Base-by-base conservation (phyloP, 1,140 invertebrate species). In the Brachystomella parvula region DNA sequence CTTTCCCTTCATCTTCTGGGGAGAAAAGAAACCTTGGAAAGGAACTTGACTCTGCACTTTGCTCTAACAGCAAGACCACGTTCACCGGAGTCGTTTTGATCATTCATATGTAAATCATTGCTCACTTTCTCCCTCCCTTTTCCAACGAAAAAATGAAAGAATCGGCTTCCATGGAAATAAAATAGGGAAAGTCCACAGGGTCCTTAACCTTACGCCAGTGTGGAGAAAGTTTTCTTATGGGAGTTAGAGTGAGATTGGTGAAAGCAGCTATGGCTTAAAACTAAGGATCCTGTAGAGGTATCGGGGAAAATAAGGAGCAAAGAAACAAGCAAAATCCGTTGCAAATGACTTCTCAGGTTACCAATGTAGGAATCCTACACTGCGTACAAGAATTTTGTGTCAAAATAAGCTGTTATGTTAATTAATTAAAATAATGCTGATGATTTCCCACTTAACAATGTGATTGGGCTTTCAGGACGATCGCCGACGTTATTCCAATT, bases 81-180 rank as follows among this genome's bases (percentile, higher is more conserved):
- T 24, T 53, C 49, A 53, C 19, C 32, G 3, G 28, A 59, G n/a
- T 29, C 19, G 31, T 65, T 65, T 59, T 65, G 63, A 65, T 58
- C 56, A 65, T 65, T 65, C 63, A 65, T 65, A 65, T 65, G 63
- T 65, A 65, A 65, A 65, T 65, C 49, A 63, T 64, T 64, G 47
- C 24, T 26, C 35, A 26, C 30, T 44, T 35, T 24, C 61, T 17
- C 30, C n/a, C 9, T 32, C 21, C 21, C 15, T 56, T 56, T 60
- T 30, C 31, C 58, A 32, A 28, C 30, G 58, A 60, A 29, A 60
- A 60, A 15, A 56, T 19, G 53, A 56, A 56, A 56, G 53, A 26
- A 24, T 15, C 58, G 21, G 24, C 58, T 30, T 60, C 29, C 29
- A 60, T 28, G 58, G 31, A 32, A 6, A 28, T 60, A 29, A 44